phyloP scores from a whole-genome alignment of 2,888 invertebrate species.

The Galerucella calmariensis region DNA sequence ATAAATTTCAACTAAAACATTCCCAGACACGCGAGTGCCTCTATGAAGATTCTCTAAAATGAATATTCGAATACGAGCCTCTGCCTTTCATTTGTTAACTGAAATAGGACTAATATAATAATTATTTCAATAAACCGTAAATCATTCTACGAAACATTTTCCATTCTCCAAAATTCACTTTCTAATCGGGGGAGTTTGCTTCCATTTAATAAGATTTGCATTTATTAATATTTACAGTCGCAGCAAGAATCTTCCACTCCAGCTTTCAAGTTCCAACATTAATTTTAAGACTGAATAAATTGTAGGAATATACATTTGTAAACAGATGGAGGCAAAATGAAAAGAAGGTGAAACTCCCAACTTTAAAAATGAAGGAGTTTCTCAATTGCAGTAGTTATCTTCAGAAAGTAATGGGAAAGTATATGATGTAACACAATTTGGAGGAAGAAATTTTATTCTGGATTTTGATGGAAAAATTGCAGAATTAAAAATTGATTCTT shows the following conservation, averaged over 20 bases:
- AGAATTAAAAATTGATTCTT: no score
- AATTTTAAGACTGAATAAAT: slow-evolving; percentile 11
- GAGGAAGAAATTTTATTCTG: no score
- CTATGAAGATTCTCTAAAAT: no score
- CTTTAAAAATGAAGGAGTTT: neutral
- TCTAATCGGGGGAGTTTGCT: neutral
- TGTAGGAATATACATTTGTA: neutral
- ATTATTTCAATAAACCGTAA: slow-evolving; percentile 1
- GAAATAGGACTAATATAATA: neutral
- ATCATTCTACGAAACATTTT: neutral
- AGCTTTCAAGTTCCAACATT: neutral
- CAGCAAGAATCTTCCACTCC: neutral
- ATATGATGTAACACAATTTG: no score
- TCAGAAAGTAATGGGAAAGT: no score
- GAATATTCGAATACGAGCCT: no score
- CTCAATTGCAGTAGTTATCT: no score
- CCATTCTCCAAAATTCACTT: neutral
- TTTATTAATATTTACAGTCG: slow-evolving; percentile 15
- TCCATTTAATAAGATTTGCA: slow-evolving; percentile 10
- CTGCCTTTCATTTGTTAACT: neutral
- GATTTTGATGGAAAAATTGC: no score
- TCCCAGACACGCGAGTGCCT: no score
- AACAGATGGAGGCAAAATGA: neutral
- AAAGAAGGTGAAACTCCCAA: neutral
- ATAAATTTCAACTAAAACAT: no score